phyloP scores from a whole-genome alignment of 2,888 invertebrate genomes.

The Eumacrocentrus americanus region DNA sequence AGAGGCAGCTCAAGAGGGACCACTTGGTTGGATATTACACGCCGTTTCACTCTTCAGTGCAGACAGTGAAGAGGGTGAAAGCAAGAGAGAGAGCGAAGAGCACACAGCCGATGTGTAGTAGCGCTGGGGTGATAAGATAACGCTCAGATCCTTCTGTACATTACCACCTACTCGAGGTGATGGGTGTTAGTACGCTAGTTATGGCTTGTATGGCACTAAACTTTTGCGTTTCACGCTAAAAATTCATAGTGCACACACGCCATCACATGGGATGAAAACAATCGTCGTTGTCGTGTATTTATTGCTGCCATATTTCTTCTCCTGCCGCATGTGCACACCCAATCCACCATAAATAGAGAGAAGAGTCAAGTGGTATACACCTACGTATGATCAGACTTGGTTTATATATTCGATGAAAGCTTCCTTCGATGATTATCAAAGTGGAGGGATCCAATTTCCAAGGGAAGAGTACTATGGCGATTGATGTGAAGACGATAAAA shows the following conservation, averaged over 20 bases:
- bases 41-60: constrained; percentile 6
- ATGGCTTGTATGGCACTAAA: constrained; percentile 20
- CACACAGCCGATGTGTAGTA: neutral
- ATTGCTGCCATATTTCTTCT: neutral
- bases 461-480: constrained; percentile 50
- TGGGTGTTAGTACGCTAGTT: constrained; percentile 19
- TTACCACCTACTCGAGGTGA: constrained; percentile 36
- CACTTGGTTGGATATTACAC: constrained; percentile 12
- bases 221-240: neutral
- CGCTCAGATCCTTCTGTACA: constrained; percentile 40
- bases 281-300: neutral
- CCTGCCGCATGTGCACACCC: too few species aligned
- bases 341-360: neutral
- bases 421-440: constrained; percentile 1
- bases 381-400: too few species aligned
- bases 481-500: constrained; percentile 1
- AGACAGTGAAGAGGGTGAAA: neutral
- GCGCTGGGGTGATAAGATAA: constrained; percentile 49
- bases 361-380: neutral
- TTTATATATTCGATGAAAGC: neutral
- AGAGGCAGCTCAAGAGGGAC: neutral
- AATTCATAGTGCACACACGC: neutral
- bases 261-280: neutral
- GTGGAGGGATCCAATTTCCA: constrained; percentile 52
- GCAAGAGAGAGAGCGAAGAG: neutral